These are phyloP conservation scores for Morpho helenor DNA, from an alignment of 2,888 invertebrate species.

Conservation along the genomic window DNA sequence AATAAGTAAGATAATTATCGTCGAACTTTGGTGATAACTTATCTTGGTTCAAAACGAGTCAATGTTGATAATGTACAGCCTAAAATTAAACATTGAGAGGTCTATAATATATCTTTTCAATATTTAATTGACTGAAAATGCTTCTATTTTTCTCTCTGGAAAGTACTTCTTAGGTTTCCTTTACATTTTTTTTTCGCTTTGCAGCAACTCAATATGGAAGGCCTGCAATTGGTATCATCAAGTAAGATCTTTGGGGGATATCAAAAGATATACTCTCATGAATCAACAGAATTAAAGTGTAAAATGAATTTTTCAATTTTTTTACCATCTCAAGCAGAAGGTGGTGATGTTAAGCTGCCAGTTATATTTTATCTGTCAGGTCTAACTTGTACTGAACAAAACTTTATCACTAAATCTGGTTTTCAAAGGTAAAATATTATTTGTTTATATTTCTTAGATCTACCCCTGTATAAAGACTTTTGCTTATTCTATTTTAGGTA, in stretches of 20 bases:
- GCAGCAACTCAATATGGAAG: slow-evolving; percentile 56
- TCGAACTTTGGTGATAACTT: no score
- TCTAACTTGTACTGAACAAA: slow-evolving; percentile 95
- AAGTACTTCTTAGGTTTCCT: no score
- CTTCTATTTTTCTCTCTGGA: no score
- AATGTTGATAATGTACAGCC: no score
- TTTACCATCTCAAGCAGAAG: slow-evolving; percentile 87
- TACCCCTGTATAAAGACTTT: no score
- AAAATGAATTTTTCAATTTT: slow-evolving; percentile 96
- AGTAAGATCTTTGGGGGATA: slow-evolving; percentile 89
- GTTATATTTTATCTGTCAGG: slow-evolving; percentile 96
- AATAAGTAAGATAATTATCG: no score
- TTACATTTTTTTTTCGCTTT: neutral
- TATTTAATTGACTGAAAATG: no score
- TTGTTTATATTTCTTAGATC: neutral
- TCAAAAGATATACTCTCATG: slow-evolving; percentile 91
- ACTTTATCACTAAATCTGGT: slow-evolving; percentile 97
- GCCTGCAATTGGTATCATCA: slow-evolving; percentile 80
- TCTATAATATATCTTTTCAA: no score
- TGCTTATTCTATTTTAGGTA: no score
- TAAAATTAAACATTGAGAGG: no score
- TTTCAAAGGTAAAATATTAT: slow-evolving; percentile 83
- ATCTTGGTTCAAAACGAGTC: no score
- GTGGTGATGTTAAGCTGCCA: slow-evolving; percentile 82
- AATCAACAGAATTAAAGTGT: slow-evolving; percentile 88